These are phyloP conservation scores for Drosophila subobscura DNA, from an alignment of 1,140 invertebrate genomes.

Conservation along the genomic window DNA sequence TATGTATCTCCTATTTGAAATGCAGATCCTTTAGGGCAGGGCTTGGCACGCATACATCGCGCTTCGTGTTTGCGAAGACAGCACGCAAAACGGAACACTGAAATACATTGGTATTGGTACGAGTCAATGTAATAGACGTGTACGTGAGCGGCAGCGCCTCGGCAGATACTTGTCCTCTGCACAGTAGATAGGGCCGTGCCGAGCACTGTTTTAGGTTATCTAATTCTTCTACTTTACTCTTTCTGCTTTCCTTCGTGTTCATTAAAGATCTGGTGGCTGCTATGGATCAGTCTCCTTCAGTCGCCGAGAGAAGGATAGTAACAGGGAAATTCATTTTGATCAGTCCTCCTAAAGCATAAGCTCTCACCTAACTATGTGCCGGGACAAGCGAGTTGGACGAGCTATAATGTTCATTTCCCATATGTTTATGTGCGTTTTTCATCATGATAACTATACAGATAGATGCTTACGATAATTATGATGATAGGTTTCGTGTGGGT, in stretches of 20 bases:
- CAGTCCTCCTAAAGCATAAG: constrained; percentile 9
- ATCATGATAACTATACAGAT: constrained; percentile 23
- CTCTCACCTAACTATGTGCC: constrained; percentile 61
- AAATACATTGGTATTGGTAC: no score
- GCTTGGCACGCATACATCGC: no score
- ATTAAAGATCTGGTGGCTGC: constrained; percentile 63
- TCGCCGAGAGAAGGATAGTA: constrained; percentile 12
- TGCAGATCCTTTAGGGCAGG: no score
- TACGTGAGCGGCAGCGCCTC: no score
- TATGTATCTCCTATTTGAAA: no score
- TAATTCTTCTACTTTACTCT: no score
- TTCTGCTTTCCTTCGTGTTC: constrained; percentile 37
- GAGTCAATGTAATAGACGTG: no score
- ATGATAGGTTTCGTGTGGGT: constrained; percentile 1
- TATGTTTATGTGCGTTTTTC: constrained; percentile 8
- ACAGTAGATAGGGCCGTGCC: no score
- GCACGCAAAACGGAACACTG: no score
- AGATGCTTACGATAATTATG: constrained; percentile 6
- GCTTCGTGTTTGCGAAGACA: no score
- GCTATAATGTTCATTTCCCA: constrained; percentile 43
- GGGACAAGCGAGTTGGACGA: neutral
- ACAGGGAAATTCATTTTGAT: constrained; percentile 22
- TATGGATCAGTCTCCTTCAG: constrained; percentile 34
- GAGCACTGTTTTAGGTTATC: no score
- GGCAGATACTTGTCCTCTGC: no score